A percentile compares a stretch with the other conserved stretches of the same genome.
These are phyloP conservation scores for Hartigia nigra DNA, from an alignment of 2,888 invertebrate genomes.

Conservation along the genomic window DNA sequence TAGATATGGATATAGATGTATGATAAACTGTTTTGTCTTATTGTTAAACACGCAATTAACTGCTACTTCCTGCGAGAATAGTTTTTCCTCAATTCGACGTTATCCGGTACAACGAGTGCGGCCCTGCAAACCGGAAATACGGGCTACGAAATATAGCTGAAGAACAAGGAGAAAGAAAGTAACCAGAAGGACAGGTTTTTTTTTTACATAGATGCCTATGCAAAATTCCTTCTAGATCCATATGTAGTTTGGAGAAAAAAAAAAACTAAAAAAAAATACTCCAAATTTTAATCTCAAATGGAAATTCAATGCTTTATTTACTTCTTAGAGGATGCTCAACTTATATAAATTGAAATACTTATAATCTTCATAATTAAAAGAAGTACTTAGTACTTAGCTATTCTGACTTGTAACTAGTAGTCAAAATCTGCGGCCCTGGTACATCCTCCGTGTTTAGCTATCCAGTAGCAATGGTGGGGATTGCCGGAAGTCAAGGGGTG, in stretches of 20 bases:
- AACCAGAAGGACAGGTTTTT: background rate
- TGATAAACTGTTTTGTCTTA: background rate
- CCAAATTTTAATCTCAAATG: background rate
- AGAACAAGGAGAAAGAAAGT: background rate
- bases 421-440: slow-evolving; percentile 32
- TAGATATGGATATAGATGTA: background rate
- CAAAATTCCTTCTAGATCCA: background rate
- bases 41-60: background rate
- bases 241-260: background rate
- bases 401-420: background rate
- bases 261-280: background rate
- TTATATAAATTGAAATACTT: slow-evolving; percentile 2
- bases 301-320: background rate
- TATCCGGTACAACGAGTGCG: background rate
- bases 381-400: slow-evolving; percentile 5
- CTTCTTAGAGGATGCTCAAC: background rate
- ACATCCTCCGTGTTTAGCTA: slow-evolving; percentile 39
- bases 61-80: background rate
- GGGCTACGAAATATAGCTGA: background rate
- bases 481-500: slow-evolving; percentile 39
- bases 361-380: background rate
- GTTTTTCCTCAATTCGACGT: background rate
- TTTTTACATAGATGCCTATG: background rate
- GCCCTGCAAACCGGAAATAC: background rate
- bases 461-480: slow-evolving; percentile 32